Evolutionary conservation across 2,797 vertebrate genomes (phyloP).

Genomic region (Babyrousa celebensis): DNA sequence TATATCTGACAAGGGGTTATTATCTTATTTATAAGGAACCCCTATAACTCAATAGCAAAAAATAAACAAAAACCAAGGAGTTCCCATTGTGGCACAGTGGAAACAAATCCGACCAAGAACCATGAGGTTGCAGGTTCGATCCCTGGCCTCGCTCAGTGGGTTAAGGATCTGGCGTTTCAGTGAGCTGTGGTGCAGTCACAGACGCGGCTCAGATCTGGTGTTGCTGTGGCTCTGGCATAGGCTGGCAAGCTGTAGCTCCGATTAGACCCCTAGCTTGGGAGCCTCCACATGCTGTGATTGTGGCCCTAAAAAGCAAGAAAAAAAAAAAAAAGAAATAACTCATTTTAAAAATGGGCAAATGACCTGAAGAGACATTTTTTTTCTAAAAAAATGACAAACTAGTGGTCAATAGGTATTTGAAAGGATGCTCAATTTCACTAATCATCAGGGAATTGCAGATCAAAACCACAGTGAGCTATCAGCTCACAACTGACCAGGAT

Average conservation of each 20-base stretch:
- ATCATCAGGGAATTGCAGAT: background rate
- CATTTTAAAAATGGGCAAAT: background rate
- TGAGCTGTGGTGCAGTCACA: too few species aligned
- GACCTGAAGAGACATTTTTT: constrained; percentile 19
- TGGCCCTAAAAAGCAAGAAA: too few species aligned
- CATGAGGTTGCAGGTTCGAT: too few species aligned
- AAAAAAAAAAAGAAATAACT: background rate
- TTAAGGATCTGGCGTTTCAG: too few species aligned
- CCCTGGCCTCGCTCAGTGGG: too few species aligned
- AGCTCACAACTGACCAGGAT: background rate
- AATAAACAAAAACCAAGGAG: background rate
- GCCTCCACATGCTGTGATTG: too few species aligned
- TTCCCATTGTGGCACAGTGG: too few species aligned
- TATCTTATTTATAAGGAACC: background rate
- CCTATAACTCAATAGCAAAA: background rate
- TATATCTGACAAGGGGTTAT: background rate
- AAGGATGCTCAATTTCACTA: background rate
- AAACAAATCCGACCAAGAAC: too few species aligned
- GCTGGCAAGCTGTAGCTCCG: too few species aligned
- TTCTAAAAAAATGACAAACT: background rate
- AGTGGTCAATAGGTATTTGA: background rate
- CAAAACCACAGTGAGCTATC: background rate
- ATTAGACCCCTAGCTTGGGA: too few species aligned
- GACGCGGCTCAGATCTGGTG: too few species aligned
- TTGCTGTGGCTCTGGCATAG: too few species aligned